Base-by-base conservation (phyloP, 2,113 vertebrate species). In the Oceanodroma tethys region DNA sequence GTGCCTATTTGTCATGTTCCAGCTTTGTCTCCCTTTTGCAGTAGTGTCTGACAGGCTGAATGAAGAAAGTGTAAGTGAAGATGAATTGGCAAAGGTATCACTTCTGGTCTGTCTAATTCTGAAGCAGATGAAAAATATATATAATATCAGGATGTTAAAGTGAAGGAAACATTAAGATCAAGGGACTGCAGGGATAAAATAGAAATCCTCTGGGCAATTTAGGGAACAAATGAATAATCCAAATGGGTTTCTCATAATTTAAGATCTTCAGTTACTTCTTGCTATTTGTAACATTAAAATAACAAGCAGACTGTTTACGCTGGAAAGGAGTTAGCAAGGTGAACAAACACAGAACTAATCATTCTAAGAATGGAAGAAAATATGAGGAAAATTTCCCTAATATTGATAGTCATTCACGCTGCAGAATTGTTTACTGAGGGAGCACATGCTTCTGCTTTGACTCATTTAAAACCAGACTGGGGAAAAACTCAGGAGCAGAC, bases 61-160 rank as follows among this genome's bases (percentile, higher is more conserved):
- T 97, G 98, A 97, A 98, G 97, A 97, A 98, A 98, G 96, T 74
- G 50, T 96, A 98, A 97, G 96, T 93, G 94, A 98, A 98, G 98
- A 98, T 97, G 98, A 98, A 98, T 98, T 97, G 97, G 93, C 91
- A 97, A 93, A 91, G 68, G 96, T 85, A 97, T 96, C 92, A 60
- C 87, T 97, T 97, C 97, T 97, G 92, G 88, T 97, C 95, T 96
- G 94, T 87, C 95, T 98, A 97, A 98, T 98, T 98, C 98, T 93
- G 87, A 91, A 96, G 95, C 86, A 90, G 94, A 97, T 98, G 97
- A 98, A 98, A 98, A 98, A 98, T 97, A 96, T 97, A 96, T 96
- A 97, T 90, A 97, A 97, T 98, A 97, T 92, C 92, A 92, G 88
- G 94, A 91, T 97, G 90, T 91, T 97, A 96, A 97, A 98, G 91